phyloP scores from a whole-genome alignment of 2,113 vertebrate species.

The Mobula hypostoma region DNA sequence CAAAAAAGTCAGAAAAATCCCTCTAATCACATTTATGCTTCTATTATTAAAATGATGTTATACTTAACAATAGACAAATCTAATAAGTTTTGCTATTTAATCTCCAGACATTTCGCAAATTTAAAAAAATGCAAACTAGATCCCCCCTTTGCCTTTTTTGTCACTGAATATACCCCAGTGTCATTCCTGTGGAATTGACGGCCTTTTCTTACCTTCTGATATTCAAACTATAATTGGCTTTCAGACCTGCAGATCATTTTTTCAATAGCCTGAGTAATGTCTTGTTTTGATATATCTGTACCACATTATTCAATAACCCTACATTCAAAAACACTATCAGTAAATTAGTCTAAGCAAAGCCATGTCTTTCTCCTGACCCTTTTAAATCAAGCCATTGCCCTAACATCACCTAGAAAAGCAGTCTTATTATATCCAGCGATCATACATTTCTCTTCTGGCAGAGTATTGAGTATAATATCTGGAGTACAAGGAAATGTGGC shows the following conservation, averaged over 20 bases:
- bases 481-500: neutral
- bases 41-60: neutral
- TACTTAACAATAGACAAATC: neutral
- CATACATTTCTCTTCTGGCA: neutral
- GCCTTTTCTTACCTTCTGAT: neutral
- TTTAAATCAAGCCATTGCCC: neutral
- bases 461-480: neutral
- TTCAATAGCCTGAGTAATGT: neutral
- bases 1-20: neutral
- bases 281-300: neutral
- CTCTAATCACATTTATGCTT: neutral
- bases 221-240: neutral
- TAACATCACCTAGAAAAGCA: neutral
- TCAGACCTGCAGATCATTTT: neutral
- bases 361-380: neutral
- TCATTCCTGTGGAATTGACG: neutral
- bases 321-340: neutral
- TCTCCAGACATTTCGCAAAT: neutral
- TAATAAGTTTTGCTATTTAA: neutral
- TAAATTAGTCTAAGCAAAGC: neutral
- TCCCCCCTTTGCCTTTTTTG: neutral
- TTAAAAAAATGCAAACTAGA: neutral
- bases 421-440: neutral
- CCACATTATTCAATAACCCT: neutral
- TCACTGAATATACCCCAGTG: no score